Conservation (phyloP, 2,797 vertebrate genomes). For the Danio jaintianensis region DNA sequence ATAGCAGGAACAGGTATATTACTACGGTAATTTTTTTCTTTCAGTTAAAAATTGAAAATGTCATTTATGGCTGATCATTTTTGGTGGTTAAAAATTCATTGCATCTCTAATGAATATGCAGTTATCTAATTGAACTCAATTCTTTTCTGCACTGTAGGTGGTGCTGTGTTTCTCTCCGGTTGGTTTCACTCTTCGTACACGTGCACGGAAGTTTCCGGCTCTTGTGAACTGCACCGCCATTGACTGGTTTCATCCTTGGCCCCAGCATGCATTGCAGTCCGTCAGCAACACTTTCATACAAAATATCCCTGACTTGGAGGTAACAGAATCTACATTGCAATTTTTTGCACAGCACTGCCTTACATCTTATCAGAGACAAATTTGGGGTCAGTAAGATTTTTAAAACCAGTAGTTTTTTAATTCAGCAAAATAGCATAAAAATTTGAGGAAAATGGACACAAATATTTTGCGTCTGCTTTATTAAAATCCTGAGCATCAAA, state of each 20-base stretch:
- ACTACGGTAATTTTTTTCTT: too few species aligned
- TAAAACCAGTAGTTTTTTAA: too few species aligned
- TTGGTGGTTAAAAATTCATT: not conserved
- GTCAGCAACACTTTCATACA: conserved; percentile 80
- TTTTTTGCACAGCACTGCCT: too few species aligned
- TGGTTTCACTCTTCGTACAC: conserved; percentile 77
- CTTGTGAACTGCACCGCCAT: conserved; percentile 77
- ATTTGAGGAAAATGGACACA: too few species aligned
- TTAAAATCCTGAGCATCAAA: too few species aligned
- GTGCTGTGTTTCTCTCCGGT: conserved; percentile 83
- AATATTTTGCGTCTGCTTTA: too few species aligned
- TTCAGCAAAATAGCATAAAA: too few species aligned
- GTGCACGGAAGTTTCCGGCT: conserved; percentile 78
- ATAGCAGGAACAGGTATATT: too few species aligned
- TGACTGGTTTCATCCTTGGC: conserved; percentile 78
- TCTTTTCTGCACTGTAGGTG: conserved; percentile 65
- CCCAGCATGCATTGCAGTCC: conserved; percentile 73
- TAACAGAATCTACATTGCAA: conserved; percentile 48
- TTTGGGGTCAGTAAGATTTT: too few species aligned
- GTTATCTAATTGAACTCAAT: not conserved
- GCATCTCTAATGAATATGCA: not conserved
- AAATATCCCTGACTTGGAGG: conserved; percentile 77
- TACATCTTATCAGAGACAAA: too few species aligned
- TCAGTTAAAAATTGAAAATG: too few species aligned
- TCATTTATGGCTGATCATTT: too few species aligned